Evolutionary conservation across 2,113 vertebrate species (phyloP).

Genomic region (Chaetodon trifascialis): DNA sequence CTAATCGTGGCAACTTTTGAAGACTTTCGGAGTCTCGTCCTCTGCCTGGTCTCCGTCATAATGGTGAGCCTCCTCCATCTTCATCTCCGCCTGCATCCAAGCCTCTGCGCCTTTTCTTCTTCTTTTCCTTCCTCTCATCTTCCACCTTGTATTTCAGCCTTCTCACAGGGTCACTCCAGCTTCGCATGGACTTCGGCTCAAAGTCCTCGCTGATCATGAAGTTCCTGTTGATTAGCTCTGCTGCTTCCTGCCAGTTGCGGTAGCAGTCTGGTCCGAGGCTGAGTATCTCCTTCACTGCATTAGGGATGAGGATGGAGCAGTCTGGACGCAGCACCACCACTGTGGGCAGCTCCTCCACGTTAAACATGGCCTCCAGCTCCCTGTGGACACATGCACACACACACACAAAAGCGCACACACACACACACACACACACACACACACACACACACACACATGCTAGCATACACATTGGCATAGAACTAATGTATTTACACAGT

Average conservation of each 20-base stretch:
- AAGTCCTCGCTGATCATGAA: conserved; percentile 88
- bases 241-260: conserved; percentile 90
- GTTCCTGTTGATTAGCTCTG: conserved; percentile 89
- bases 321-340: conserved; percentile 91
- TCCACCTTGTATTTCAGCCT: conserved; percentile 90
- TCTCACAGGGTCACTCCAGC: conserved; percentile 87
- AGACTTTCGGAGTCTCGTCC: not conserved
- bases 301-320: conserved; percentile 85
- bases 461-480: conserved; percentile 15
- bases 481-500: conserved; percentile 34
- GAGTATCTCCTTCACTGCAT: conserved; percentile 88
- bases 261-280: conserved; percentile 86
- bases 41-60: conserved; percentile 44
- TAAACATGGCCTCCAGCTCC: conserved; percentile 87
- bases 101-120: conserved; percentile 33
- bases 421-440: conserved; percentile 29
- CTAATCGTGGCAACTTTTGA: conserved; percentile 10
- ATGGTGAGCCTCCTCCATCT: conserved; percentile 41
- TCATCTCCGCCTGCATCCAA: conserved; percentile 13
- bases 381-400: conserved; percentile 76
- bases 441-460: conserved; percentile 37
- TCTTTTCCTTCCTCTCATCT: conserved; percentile 75
- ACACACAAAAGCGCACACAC: conserved; percentile 30
- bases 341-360: conserved; percentile 84
- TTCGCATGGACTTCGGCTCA: conserved; percentile 82